Conservation (phyloP, 1,140 invertebrate species). For the Hylaeus anthracinus region DNA sequence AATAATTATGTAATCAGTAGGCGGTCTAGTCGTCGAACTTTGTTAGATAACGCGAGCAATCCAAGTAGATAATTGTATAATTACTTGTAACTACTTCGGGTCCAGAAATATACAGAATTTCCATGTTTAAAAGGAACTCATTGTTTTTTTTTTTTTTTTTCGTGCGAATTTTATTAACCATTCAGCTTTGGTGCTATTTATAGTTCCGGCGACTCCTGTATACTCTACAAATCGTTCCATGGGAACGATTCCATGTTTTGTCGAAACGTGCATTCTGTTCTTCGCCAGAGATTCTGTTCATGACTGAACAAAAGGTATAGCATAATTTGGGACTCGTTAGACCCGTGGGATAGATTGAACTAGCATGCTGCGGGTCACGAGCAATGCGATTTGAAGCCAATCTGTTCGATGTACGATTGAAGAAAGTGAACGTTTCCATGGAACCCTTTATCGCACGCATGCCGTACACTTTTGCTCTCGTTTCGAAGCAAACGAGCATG, state of each 20-base stretch:
- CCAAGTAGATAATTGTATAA: no score
- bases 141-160: no score
- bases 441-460: slow-evolving; percentile 35
- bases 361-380: neutral
- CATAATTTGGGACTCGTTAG: slow-evolving; percentile 21
- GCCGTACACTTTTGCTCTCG: neutral
- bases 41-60: no score
- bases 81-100: no score
- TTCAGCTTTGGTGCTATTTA: no score
- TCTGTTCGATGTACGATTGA: slow-evolving; percentile 5
- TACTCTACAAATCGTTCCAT: no score
- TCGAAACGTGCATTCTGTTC: neutral
- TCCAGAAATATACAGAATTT: no score
- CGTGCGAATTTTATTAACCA: no score
- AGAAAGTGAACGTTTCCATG: slow-evolving; percentile 50
- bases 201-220: neutral
- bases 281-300: neutral
- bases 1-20: no score
- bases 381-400: slow-evolving; percentile 27
- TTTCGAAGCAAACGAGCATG: neutral
- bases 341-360: slow-evolving; percentile 20
- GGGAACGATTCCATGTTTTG: no score
- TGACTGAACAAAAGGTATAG: neutral
- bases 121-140: no score
- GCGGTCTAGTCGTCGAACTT: no score